Conservation (phyloP, 2,113 vertebrate genomes). For the Centrocercus urophasianus region DNA sequence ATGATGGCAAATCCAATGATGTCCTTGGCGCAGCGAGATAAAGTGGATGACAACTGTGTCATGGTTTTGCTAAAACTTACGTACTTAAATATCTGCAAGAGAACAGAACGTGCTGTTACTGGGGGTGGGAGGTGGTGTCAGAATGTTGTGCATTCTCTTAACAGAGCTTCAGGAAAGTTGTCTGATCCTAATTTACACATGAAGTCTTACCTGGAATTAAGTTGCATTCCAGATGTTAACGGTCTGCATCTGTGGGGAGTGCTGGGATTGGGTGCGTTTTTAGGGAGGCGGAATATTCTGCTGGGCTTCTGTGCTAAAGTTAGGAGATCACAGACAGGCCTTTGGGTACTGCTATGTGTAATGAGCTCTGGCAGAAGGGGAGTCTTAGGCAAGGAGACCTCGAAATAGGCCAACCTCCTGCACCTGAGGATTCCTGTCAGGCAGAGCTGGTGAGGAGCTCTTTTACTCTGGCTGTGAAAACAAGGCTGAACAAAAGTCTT, state of each 20-base stretch:
- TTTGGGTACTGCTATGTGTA: not conserved
- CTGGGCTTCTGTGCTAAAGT: not conserved
- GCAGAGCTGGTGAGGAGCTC: not conserved
- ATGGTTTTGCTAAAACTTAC: conserved; percentile 78
- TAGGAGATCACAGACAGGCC: not conserved
- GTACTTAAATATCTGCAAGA: conserved; percentile 80
- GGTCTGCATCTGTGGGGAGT: not conserved
- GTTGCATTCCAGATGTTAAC: not conserved
- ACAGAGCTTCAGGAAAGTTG: not conserved
- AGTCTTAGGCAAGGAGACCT: no score
- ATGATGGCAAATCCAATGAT: conserved; percentile 78
- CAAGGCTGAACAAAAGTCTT: not conserved
- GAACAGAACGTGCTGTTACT: not conserved
- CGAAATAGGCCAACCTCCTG: not conserved
- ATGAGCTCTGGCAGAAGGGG: not conserved
- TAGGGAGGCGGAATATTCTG: not conserved
- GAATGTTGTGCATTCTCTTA: not conserved
- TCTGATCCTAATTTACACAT: not conserved
- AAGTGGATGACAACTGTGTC: conserved; percentile 75
- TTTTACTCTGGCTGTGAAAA: not conserved
- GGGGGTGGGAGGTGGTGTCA: not conserved
- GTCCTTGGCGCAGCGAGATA: conserved; percentile 78
- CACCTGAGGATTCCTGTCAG: fast-evolving
- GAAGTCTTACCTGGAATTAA: not conserved
- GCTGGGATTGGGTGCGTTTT: not conserved